Percentiles rank a stretch among this genome's conserved stretches.
Conservation (phyloP, 2,888 invertebrate genomes). For the Stenotaenia linearis region DNA sequence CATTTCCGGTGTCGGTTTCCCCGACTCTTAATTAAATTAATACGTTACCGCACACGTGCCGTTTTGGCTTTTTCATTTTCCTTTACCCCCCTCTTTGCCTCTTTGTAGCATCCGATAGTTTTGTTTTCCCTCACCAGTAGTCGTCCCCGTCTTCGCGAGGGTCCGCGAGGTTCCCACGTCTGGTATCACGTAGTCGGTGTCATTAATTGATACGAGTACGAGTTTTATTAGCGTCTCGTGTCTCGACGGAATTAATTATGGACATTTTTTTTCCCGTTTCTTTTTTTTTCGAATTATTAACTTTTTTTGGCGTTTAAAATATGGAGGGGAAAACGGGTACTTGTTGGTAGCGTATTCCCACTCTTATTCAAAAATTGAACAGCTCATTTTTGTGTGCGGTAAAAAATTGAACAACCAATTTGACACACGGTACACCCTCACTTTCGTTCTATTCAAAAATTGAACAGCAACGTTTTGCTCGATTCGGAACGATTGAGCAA, state of each 20-base stretch:
- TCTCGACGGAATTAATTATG: no score
- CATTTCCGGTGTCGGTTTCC: conserved; percentile 4
- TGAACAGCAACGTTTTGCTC: conserved; percentile 2
- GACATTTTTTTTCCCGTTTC: not conserved
- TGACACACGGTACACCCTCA: conserved; percentile 1
- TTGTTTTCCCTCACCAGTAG: not conserved
- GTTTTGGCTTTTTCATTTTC: not conserved
- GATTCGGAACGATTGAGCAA: not conserved
- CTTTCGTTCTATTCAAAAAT: conserved; percentile 13
- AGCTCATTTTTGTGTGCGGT: not conserved
- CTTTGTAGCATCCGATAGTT: not conserved
- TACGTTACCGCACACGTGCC: not conserved
- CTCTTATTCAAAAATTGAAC: conserved; percentile 13
- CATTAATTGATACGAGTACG: not conserved
- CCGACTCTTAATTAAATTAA: not conserved
- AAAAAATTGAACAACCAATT: conserved; percentile 2
- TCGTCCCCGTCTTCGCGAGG: not conserved
- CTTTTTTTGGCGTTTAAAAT: not conserved
- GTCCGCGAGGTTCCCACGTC: not conserved
- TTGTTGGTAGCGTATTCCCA: not conserved
- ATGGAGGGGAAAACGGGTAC: not conserved
- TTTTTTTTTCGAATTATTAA: not conserved
- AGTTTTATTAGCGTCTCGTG: not conserved
- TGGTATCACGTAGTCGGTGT: not conserved
- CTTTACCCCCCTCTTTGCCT: not conserved